Base-by-base conservation (phyloP, 2,797 vertebrate species). In the Lutjanus argentimaculatus region DNA sequence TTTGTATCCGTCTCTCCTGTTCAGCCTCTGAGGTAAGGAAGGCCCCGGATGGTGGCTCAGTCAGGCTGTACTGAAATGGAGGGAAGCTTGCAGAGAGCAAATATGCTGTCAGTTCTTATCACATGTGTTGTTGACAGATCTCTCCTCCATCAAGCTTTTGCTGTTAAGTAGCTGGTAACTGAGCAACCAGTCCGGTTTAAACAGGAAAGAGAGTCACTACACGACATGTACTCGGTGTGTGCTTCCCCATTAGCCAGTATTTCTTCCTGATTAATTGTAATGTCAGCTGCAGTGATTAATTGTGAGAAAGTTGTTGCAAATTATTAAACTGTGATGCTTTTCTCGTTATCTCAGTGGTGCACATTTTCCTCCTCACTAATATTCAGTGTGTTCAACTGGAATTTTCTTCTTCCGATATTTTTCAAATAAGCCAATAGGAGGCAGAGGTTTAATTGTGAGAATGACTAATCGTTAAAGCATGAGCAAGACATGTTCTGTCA, bases 391-490 rank as follows among this genome's bases (percentile, higher is more conserved):
- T 61, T 72, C 0, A 73, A 21, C 61, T 21, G 10, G 11, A 67
- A 43, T 65, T 40, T 63, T 63, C 2, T 21, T 1, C 42, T 2
- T 11, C 1, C 63, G 14, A 16, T 7, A 2, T 36, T 36, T 48
- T 71, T 74, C 9, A 68, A 62, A 61, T 4, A 43, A 45, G 49
- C 53, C 67, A 78, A 36, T 43, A 30, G 14, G 4, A 74, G 14
- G 25, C 19, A 8, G 13, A 21, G 30, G 1, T 42, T 52, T 21
- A 22, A 49, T 71, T 46, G 7, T 0, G 10, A 65, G 8, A 56
- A 14, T 83, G 78, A 71, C 36, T 78, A 4, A 63, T 71, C 2
- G 0, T 74, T 68, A 30, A 72, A 75, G 52, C 14, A 67, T 82
- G 42, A 14, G 8, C 43, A 14, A 2, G 30, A 56, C 75, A 36